Percentiles rank a stretch among this genome's conserved stretches.
These are phyloP conservation scores for Astropecten irregularis DNA, from an alignment of 53 echinoderm and acorn worm species.

Conservation along the genomic window DNA sequence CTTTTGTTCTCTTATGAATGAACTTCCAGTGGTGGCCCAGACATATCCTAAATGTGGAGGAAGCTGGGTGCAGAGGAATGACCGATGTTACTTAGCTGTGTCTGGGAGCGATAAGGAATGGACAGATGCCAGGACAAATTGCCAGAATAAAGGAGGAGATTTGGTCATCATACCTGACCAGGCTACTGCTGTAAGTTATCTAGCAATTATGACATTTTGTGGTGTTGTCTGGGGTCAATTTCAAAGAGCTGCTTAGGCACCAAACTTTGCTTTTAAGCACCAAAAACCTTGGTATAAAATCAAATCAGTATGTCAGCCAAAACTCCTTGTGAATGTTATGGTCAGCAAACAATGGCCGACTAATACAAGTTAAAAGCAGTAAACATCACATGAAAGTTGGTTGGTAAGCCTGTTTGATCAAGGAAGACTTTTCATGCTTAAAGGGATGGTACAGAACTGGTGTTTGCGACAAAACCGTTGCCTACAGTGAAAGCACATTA, in stretches of 20 bases:
- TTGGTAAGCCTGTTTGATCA: too few species aligned
- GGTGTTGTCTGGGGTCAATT: too few species aligned
- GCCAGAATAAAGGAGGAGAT: background rate
- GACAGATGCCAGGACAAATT: background rate
- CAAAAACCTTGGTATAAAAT: too few species aligned
- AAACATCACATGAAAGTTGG: too few species aligned
- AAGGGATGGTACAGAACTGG: too few species aligned
- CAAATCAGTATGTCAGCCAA: too few species aligned
- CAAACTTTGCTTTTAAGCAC: background rate
- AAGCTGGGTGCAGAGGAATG: constrained; percentile 2
- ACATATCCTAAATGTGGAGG: background rate
- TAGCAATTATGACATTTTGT: too few species aligned
- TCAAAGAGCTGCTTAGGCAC: background rate
- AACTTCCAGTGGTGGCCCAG: background rate
- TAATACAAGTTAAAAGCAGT: background rate
- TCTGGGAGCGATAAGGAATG: background rate
- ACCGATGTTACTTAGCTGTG: background rate
- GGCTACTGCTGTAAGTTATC: background rate
- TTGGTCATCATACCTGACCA: background rate
- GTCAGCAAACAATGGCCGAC: background rate
- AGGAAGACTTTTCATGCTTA: too few species aligned
- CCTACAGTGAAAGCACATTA: too few species aligned
- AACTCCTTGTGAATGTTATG: too few species aligned
- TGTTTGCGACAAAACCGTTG: too few species aligned
- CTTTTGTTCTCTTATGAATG: too few species aligned